Percentiles rank a stretch among this genome's conserved stretches.
phyloP scores from a whole-genome alignment of 2,888 invertebrate genomes.

The Cataglyphis livida region DNA sequence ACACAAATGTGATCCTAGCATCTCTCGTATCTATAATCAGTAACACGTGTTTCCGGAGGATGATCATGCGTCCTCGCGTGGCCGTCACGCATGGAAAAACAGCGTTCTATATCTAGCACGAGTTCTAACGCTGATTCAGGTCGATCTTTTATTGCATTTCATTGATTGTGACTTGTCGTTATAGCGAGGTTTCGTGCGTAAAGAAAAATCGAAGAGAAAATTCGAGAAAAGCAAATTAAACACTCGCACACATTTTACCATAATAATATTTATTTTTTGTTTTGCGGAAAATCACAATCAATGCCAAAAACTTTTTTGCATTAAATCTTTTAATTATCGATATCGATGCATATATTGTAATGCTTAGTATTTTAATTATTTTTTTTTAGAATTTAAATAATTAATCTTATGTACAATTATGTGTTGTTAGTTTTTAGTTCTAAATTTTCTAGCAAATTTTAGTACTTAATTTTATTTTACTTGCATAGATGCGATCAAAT shows the following conservation, averaged over 20 bases:
- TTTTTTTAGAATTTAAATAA: neutral
- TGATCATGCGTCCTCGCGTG: conserved; percentile 66
- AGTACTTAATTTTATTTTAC: neutral
- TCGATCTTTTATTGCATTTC: conserved; percentile 37
- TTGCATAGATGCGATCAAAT: neutral
- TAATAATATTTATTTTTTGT: neutral
- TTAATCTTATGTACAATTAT: neutral
- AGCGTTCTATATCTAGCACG: conserved; percentile 63
- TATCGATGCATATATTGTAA: neutral
- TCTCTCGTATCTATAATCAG: conserved; percentile 63
- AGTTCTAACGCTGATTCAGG: conserved; percentile 59
- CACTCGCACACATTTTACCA: neutral
- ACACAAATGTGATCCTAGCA: conserved; percentile 16
- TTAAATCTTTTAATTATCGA: neutral
- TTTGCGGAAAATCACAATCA: neutral
- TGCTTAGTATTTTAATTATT: neutral
- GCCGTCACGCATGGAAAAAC: conserved; percentile 69
- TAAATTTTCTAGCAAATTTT: no score
- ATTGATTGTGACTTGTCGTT: conserved; percentile 46
- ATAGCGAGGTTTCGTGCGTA: conserved; percentile 11
- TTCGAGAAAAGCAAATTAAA: neutral
- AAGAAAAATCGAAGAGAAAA: conserved; percentile 14
- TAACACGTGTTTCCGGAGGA: conserved; percentile 66
- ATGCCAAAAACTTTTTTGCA: neutral
- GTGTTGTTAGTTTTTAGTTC: neutral